Base-by-base conservation (phyloP, 2,797 vertebrate genomes). In the Semotilus atromaculatus region DNA sequence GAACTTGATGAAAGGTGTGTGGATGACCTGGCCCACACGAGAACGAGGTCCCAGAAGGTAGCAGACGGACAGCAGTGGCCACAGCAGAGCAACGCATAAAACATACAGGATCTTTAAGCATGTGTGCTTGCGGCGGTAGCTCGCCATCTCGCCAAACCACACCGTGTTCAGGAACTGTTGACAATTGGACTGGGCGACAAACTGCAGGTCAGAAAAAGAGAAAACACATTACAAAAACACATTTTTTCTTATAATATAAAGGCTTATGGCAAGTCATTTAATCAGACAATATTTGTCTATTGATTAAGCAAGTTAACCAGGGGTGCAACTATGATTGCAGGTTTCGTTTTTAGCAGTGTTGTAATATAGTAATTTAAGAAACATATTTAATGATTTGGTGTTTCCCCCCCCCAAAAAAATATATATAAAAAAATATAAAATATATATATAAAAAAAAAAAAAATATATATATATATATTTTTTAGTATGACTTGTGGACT, bases 91-190 rank as follows among this genome's bases (percentile, higher is more conserved):
- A 90, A 99, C 97, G 38, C 94, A 96, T 90, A 99, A 93, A 88
- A 99, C 98, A 0, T 96, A 98, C 88, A 96, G 93, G 90, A 99
- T 98, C 95, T 99, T 99, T 84, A 98, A 96, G 90, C 96, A 98
- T 0, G 98, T 99, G 93, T 99, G 98, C 82, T 99, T 99, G 84
- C 98, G 96, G 5, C 98, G 95, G 86, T 99, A 99, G 90, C 97
- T 98, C 21, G 98, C 97, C 92, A 97, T 98, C 93, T 99, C 97
- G 51, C 98, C 98, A 7, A 99, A 99, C 98, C 98, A 99, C 80
- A 99, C 98, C 0, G 98, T 99, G 94, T 99, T 99, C 81, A 99
- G 96, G 91, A 99, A 99, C 95, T 99, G 98, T 90, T 99, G 98
- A 92, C 98, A 99, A 94, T 99, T 99, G 86, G 98, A 99, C 92